Base-by-base conservation (phyloP, 2,888 invertebrate species). In the Heliconius ismenius region DNA sequence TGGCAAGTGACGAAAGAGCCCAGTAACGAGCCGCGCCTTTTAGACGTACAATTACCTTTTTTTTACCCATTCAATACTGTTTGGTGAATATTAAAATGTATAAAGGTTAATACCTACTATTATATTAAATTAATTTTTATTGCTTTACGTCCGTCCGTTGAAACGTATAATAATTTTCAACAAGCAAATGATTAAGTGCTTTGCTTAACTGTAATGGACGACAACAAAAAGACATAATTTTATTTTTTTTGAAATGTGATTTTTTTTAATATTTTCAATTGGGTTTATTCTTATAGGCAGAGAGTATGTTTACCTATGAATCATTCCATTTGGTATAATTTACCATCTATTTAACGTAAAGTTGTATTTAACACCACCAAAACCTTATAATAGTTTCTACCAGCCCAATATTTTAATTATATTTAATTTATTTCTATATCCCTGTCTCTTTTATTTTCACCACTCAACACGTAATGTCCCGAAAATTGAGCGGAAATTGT, bases 71-170 rank as follows among this genome's bases (percentile, higher is more conserved):
- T 63, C 39, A 39, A 62, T 63, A 73, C 43, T 63, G 18, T 73
- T 73, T 73, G 73, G 62, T 73, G 73, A 62, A 73, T 73, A 62
- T 73, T 73, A 39, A 73, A 62, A 39, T 21, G 39, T 63, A 63
- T 26, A 63, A 73, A 73, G 62, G 73, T 39, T 73, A 43, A 36
- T 67, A 67, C 54, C 24, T 13, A 39, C 39, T 62, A 62, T 73
- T 73, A 73, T 62, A 73, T 63, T 73, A 73, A 73, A 73, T 62
- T 39, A 63, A 70, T 70, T 70, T 70, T 70, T 70, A 70, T 70
- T 32, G 28, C 69, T 11, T 21, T 69, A 26, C 26, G 36, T 4
- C 11, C 36, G 32, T 65, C 21, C 36, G 4, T 36, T 65, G 36
- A 65, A 32, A 36, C 36, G 36, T 36, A 21, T 65, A n/a, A 65